These are phyloP conservation scores for Pecten maximus DNA, from an alignment of 2,888 invertebrate species.

Conservation along the genomic window DNA sequence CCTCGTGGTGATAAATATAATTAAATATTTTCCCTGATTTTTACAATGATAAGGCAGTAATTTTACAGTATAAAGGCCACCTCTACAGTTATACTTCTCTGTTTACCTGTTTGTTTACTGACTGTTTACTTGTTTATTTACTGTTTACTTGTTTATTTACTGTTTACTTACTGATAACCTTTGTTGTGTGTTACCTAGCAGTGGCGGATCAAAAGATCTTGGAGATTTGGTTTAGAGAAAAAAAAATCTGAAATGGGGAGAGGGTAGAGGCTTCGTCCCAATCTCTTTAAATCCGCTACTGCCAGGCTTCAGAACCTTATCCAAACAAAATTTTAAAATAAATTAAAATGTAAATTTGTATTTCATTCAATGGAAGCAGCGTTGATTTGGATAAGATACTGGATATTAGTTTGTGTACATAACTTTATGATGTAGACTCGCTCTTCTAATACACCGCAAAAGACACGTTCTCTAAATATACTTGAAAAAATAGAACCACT, in stretches of 20 bases:
- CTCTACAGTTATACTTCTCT: background rate
- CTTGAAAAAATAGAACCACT: no score
- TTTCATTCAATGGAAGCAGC: background rate
- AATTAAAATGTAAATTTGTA: background rate
- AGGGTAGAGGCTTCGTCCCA: background rate
- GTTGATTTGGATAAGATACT: background rate
- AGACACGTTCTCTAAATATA: no score
- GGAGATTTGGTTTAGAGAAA: background rate
- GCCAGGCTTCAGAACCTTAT: background rate
- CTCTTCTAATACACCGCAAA: background rate
- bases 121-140: no score
- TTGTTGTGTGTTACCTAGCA: background rate
- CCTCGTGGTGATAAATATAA: background rate
- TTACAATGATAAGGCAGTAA: background rate
- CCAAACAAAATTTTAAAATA: background rate
- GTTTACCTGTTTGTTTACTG: no score
- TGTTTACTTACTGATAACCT: background rate
- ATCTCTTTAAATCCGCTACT: background rate
- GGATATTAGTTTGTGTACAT: background rate
- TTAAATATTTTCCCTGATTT: background rate
- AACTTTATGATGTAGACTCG: background rate
- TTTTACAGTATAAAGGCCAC: background rate
- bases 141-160: no score
- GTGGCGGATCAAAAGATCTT: background rate
- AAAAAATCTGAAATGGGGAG: background rate